Conservation (phyloP, 2,888 invertebrate genomes). For the Seira musarum region DNA sequence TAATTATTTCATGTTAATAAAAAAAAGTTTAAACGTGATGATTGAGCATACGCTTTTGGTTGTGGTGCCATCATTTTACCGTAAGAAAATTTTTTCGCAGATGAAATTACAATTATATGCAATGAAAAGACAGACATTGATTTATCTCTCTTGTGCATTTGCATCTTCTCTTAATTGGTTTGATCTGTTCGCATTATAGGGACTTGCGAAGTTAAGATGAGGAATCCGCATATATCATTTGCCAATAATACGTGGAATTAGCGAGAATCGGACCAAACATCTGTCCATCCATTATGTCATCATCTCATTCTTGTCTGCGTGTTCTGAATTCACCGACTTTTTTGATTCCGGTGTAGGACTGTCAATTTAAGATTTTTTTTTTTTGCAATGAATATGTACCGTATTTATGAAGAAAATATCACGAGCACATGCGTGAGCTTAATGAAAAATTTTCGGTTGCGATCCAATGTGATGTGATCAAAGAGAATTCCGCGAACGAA, state of each 20-base stretch:
- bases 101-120: slow-evolving; percentile 10
- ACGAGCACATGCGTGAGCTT: slow-evolving; percentile 6
- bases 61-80: background rate
- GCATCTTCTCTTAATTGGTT: background rate
- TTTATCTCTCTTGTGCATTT: background rate
- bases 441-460: slow-evolving; percentile 16
- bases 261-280: slow-evolving; percentile 42
- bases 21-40: background rate
- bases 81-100: background rate
- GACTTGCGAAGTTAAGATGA: background rate
- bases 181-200: background rate
- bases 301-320: slow-evolving; percentile 11
- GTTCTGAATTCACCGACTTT: slow-evolving; percentile 4
- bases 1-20: background rate
- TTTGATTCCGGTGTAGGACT: background rate
- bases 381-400: background rate
- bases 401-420: slow-evolving; percentile 1
- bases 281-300: slow-evolving; percentile 59
- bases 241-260: slow-evolving; percentile 23
- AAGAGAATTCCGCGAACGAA: slow-evolving; percentile 39
- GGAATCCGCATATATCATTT: slow-evolving; percentile 22
- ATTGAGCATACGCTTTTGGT: background rate
- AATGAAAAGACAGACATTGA: slow-evolving; percentile 18
- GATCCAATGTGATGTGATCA: slow-evolving; percentile 21
- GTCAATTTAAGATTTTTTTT: background rate